Conservation (phyloP, 2,888 invertebrate species). For the Hecatera dysodea region DNA sequence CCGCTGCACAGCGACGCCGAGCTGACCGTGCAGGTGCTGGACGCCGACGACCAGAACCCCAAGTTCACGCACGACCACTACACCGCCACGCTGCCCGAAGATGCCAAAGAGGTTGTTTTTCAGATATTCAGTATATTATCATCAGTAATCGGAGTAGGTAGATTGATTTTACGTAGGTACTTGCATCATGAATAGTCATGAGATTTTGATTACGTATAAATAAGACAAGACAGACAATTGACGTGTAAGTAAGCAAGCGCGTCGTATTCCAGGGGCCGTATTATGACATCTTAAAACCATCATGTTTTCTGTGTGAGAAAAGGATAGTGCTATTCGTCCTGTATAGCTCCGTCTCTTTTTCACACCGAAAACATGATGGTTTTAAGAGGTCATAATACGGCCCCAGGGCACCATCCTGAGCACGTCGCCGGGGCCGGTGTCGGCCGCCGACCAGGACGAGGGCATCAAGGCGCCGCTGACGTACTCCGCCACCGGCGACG, state of each 20-base stretch:
- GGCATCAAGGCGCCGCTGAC: conserved; percentile 94
- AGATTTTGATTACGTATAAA: background rate
- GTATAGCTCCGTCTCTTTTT: too few species aligned
- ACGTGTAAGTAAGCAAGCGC: background rate
- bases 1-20: conserved; percentile 94
- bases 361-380: too few species aligned
- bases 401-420: conserved; percentile 92
- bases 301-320: too few species aligned
- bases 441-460: conserved; percentile 95
- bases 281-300: too few species aligned
- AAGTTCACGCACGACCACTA: conserved; percentile 94
- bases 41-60: conserved; percentile 98
- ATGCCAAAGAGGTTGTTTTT: conserved; percentile 86
- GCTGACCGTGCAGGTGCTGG: conserved; percentile 94
- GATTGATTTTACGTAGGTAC: too few species aligned
- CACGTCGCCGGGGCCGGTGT: conserved; percentile 93
- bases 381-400: too few species aligned
- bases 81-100: conserved; percentile 92
- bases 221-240: background rate
- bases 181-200: too few species aligned
- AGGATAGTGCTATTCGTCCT: too few species aligned
- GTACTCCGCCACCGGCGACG: conserved; percentile 93
- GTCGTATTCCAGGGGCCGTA: conserved; percentile 74
- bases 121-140: background rate
- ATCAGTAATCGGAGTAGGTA: too few species aligned